Conservation (phyloP, 2,888 invertebrate genomes). For the Lumbricus terrestris region DNA sequence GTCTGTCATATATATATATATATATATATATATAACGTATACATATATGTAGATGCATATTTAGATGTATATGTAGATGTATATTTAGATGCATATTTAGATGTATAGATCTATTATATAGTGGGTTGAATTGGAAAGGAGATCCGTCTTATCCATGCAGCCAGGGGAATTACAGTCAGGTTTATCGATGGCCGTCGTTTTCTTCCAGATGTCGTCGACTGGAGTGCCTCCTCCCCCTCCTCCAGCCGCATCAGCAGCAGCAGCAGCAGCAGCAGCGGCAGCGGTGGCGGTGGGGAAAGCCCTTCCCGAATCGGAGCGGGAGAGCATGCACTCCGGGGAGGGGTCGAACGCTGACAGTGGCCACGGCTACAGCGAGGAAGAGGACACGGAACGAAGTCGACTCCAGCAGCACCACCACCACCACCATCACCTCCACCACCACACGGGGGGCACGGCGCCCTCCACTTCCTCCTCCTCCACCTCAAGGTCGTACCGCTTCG, state of each 20-base stretch:
- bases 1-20: no score
- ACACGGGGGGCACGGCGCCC: not conserved
- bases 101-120: not conserved
- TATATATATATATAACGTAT: no score
- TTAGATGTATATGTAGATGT: not conserved
- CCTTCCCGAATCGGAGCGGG: slow-evolving; percentile 19
- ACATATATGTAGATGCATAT: not conserved
- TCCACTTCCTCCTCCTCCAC: no score
- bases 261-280: not conserved
- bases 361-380: slow-evolving; percentile 32
- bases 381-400: slow-evolving; percentile 20
- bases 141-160: not conserved
- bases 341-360: slow-evolving; percentile 34
- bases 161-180: not conserved
- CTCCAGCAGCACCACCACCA: not conserved
- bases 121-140: not conserved
- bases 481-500: slow-evolving; percentile 4
- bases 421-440: not conserved
- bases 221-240: no score
- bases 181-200: not conserved
- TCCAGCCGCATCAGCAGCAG: not conserved
- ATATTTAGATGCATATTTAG: not conserved
- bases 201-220: slow-evolving; percentile 3
- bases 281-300: not conserved
- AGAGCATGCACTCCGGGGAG: slow-evolving; percentile 30